Base-by-base conservation (phyloP, 2,888 invertebrate species). In the Nymphalis c-album region DNA sequence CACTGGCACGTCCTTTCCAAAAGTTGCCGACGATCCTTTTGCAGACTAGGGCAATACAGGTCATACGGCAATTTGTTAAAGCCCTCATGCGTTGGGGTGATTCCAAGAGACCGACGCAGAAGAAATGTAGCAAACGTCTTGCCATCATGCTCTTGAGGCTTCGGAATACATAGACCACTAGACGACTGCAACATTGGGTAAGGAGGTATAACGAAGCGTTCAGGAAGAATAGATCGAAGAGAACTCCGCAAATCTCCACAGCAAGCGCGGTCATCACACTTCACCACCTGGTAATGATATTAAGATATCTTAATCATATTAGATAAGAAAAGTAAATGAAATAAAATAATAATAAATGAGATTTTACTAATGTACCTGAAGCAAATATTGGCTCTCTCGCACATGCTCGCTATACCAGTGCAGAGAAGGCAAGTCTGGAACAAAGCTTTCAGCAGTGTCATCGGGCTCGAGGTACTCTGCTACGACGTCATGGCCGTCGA, bases 371-470 rank as follows among this genome's bases (percentile, higher is more conserved):
- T 35, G 35, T 72, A 75, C 72, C 71, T 76, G 76, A 57, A 78
- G 74, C 60, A 76, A 74, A 72, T 77, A 77, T 66, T 77, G 76
- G 26, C 74, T 75, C 63, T 76, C 75, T 71, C 73, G 62, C 26
- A 77, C 76, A 66, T 78, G 76, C 50, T 70, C 70, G 59, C 63
- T 73, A 68, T 76, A 75, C 74, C 75, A 78, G 57, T 53, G 51
- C 45, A 1, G 51, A 22, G 53, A 45, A 16, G 55, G 63, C 53
- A 63, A 16, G 35, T 70, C 69, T 67, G 71, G 68, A 70, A 71
- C 26, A 48, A 48, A 48, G n/a, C 46, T 57, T 47, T 60, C 69
- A 64, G 68, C 62, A 67, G 47, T 69, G 64, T 68, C 64, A 70
- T 73, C 69, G 53, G 74, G 73, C 64, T 72, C 72, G 50, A 72